These are phyloP conservation scores for Lochmaea capreae DNA, from an alignment of 2,888 invertebrate species.

Conservation along the genomic window DNA sequence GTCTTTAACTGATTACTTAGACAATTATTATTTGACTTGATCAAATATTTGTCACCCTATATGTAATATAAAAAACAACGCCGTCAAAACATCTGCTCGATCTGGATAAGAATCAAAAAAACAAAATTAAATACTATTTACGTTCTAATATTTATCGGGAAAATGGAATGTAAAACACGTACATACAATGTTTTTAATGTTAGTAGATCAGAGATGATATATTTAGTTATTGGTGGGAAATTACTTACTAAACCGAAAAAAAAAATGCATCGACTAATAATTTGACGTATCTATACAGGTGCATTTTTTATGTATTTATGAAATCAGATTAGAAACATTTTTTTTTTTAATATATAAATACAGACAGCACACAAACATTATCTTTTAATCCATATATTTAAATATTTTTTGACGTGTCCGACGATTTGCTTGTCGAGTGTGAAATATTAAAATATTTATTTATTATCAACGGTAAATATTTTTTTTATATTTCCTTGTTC, in stretches of 20 bases:
- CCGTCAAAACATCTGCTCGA: constrained; percentile 25
- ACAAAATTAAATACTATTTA: constrained; percentile 28
- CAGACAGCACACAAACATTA: constrained; percentile 6
- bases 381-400: neutral
- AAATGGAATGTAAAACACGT: constrained; percentile 20
- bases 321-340: constrained; percentile 16
- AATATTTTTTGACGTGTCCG: constrained; percentile 3
- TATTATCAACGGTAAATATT: neutral
- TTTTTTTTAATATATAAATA: constrained; percentile 10
- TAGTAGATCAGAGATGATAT: constrained; percentile 7
- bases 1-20: too few relatives aligned
- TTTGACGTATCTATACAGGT: constrained; percentile 5
- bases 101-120: constrained; percentile 23
- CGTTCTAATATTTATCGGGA: constrained; percentile 14
- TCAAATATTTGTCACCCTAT: constrained; percentile 19
- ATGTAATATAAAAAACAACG: constrained; percentile 14
- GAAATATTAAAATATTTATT: neutral
- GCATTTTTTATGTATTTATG: constrained; percentile 3
- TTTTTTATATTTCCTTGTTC: neutral
- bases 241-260: constrained; percentile 6
- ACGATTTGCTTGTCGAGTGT: neutral
- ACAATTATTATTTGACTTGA: neutral
- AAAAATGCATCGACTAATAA: constrained; percentile 9
- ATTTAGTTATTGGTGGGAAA: constrained; percentile 20
- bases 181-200: constrained; percentile 6